Conservation (phyloP, 2,797 vertebrate species). For the Poeciliopsis turneri region DNA sequence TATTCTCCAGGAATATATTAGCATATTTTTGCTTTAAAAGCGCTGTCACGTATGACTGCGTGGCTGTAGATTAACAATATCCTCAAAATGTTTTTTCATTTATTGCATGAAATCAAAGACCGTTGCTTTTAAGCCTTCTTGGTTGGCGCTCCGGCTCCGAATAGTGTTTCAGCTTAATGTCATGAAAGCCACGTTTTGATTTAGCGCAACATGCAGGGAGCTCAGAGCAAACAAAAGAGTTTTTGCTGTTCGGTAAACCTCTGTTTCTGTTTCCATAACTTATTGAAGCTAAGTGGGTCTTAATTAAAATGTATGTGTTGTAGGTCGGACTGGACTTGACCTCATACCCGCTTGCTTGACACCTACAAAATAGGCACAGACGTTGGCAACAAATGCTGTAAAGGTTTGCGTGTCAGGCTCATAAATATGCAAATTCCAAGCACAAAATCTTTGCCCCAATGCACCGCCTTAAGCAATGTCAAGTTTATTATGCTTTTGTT, state of each 20-base stretch:
- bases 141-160: slow-evolving; percentile 21
- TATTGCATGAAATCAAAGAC: slow-evolving; percentile 28
- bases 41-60: slow-evolving; percentile 48
- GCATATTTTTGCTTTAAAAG: slow-evolving; percentile 57
- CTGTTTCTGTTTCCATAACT: slow-evolving; percentile 38
- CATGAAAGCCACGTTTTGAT: slow-evolving; percentile 28
- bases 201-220: slow-evolving; percentile 15
- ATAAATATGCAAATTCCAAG: slow-evolving; percentile 37
- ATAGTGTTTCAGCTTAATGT: slow-evolving; percentile 45
- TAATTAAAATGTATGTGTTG: slow-evolving; percentile 32
- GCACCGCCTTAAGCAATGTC: slow-evolving; percentile 45
- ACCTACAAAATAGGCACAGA: slow-evolving; percentile 10
- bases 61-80: slow-evolving; percentile 49
- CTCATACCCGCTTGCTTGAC: slow-evolving; percentile 24
- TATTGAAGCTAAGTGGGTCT: slow-evolving; percentile 12
- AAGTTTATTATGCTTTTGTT: slow-evolving; percentile 51
- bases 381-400: slow-evolving; percentile 29
- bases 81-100: slow-evolving; percentile 47
- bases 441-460: slow-evolving; percentile 34
- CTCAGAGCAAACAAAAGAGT: slow-evolving; percentile 42
- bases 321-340: slow-evolving; percentile 26
- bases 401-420: slow-evolving; percentile 19
- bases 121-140: slow-evolving; percentile 46
- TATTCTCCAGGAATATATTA: slow-evolving; percentile 59
- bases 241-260: slow-evolving; percentile 28